Conservation (phyloP, 2,888 invertebrate species). For the Mylabris sibirica region DNA sequence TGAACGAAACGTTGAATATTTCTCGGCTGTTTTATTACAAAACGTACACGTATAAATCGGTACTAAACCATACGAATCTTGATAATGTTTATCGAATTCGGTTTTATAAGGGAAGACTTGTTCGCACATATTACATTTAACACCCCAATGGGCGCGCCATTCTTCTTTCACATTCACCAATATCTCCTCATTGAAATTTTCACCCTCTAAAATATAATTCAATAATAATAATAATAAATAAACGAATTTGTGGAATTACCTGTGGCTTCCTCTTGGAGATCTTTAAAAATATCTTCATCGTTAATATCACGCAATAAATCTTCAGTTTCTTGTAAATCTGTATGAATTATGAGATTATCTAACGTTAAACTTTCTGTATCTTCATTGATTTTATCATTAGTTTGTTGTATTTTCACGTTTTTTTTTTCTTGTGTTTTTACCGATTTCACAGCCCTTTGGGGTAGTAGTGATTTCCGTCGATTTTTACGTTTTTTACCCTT, state of each 20-base stretch:
- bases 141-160: conserved; percentile 63
- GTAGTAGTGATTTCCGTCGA: conserved; percentile 53
- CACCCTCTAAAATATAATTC: conserved; percentile 43
- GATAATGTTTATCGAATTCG: conserved; percentile 66
- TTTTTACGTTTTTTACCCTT: conserved; percentile 44
- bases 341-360: conserved; percentile 19
- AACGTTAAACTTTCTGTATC: neutral
- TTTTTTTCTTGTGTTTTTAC: conserved; percentile 51
- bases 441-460: conserved; percentile 53
- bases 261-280: conserved; percentile 51
- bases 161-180: conserved; percentile 63
- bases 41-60: conserved; percentile 68
- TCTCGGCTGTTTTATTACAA: conserved; percentile 65
- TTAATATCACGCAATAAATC: conserved; percentile 51
- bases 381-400: neutral
- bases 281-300: conserved; percentile 57
- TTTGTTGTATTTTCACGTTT: conserved; percentile 35
- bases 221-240: neutral
- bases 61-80: conserved; percentile 54
- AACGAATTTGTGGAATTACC: conserved; percentile 44
- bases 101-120: conserved; percentile 62
- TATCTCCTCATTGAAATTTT: conserved; percentile 55
- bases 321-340: conserved; percentile 45
- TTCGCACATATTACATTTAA: conserved; percentile 66
- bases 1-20: conserved; percentile 64